These are phyloP conservation scores for Heterodera filipjevi DNA, from an alignment of 2,888 invertebrate species.

Conservation along the genomic window DNA sequence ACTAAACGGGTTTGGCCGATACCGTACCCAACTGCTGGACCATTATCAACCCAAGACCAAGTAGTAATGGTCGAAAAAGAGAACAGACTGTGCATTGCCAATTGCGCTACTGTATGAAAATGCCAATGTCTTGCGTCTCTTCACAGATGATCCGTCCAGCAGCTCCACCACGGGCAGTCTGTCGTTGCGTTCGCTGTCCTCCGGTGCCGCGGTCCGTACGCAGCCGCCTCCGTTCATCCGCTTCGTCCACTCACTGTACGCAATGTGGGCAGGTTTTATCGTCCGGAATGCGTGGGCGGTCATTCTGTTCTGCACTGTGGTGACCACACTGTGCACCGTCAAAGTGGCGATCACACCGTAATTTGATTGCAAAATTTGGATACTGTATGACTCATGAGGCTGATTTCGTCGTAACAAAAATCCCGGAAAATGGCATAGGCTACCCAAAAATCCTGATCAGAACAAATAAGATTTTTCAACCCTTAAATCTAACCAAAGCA, in stretches of 20 bases:
- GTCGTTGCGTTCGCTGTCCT: background rate
- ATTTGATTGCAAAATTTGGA: slow-evolving; percentile 21
- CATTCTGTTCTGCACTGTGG: slow-evolving; percentile 38
- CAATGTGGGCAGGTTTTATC: slow-evolving; percentile 40
- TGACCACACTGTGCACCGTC: slow-evolving; percentile 42
- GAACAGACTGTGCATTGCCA: no score
- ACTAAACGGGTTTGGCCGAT: no score
- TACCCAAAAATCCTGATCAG: no score
- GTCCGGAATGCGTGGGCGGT: slow-evolving; percentile 35
- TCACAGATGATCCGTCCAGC: background rate
- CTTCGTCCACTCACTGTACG: slow-evolving; percentile 33
- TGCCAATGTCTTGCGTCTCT: background rate
- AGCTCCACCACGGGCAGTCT: background rate
- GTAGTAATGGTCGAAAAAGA: no score
- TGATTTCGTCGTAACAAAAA: no score
- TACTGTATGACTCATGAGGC: background rate
- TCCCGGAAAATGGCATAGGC: background rate
- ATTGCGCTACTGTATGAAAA: background rate
- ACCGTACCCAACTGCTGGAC: no score
- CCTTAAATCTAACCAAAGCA: background rate
- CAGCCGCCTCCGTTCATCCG: slow-evolving; percentile 22
- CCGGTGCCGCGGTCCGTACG: background rate
- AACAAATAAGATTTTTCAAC: background rate
- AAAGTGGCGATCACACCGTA: slow-evolving; percentile 45
- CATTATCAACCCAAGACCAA: no score